Evolutionary conservation across 2,113 vertebrate species (phyloP), one percentile per base, ranked within the genome.

Genomic region (Vidua chalybeata): DNA sequence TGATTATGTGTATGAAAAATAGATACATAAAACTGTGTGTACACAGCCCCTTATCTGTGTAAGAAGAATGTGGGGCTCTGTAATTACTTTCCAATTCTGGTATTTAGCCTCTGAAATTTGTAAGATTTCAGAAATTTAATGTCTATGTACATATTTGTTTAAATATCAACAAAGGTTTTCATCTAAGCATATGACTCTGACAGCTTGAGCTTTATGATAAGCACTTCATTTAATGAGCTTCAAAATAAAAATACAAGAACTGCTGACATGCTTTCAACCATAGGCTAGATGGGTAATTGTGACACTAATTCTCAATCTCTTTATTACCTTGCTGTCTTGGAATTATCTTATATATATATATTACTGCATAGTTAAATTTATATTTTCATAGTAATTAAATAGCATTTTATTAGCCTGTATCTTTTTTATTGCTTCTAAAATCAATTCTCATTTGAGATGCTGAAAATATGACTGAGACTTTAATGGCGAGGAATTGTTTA

Each of bases 371-470:
- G 80, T 89, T 90, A 87, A 56, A 75, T 75, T 86, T 93, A 39
- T 89, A 56, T 75, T 84, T 90, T 87, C 72, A 5, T 68, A 84
- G 69, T 87, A 95, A 90, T 92, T 91, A 85, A 80, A 62, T 80
- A 80, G 49, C 75, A 15, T 91, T 75, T 96, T 96, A 95, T 96
- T 94, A 90, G 87, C 83, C 79, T 91, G 8, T 80, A 22, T 67
- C 43, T 81, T 90, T 66, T 84, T 95, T 72, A 84, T 89, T 0
- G 0, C 46, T 87, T 82, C 46, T 90, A 69, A 78, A 92, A 78
- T 80, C 41, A 71, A 4, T 86, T 67, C 90, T 96, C 52, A 49
- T 43, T 90, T 73, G 55, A 94, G 76, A 66, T 54, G 54, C 51
- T 83, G 74, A 74, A 92, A 91, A 72, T 74, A 41, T 61, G 55